Evolutionary conservation across 2,797 vertebrate species (phyloP), one percentile per base, ranked within the genome.

Genomic region (Sternotherus odoratus): DNA sequence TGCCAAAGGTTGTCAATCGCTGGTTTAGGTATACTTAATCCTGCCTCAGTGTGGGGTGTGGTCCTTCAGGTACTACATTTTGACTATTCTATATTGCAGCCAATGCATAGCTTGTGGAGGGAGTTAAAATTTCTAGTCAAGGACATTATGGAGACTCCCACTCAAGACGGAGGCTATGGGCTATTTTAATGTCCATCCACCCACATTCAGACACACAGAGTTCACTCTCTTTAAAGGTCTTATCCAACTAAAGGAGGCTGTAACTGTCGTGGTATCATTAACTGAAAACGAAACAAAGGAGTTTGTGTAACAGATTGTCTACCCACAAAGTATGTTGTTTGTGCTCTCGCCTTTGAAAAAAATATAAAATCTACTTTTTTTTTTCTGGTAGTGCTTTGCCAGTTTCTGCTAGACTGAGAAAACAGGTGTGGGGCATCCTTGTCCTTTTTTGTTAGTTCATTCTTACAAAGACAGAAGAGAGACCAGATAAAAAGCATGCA

Each of bases 391-490:
- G 5, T 8, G 17, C 11, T 19, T 80, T 80, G 8, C 28, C 15
- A 46, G 30, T 74, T 93, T 83, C 77, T 5, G 3, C 77, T 91
- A 69, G 74, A 46, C 26, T 46, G 69, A 74, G 6, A 46, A 60
- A 91, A 89, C 82, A 66, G 30, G 8, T 77, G 30, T 54, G n/a
- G 15, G 56, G 1, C 5, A 43, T 54, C 86, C 86, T 91, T 74
- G 1, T 83, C 12, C 3, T 79, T n/a, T 30, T 93, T 87, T 84
- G 85, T 94, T 86, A 91, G 90, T 88, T 94, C 48, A 43, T 69
- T 26, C 46, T 92, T 74, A 94, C 74, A 91, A 83, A 91, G 95
- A 92, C 53, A 85, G 88, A 84, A 85, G 82, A 90, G 60, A 93
- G 51, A 54, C 57, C 87, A 92, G 95, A 95, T 78, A 86, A 78